These are phyloP conservation scores for Latrodectus elegans DNA, from an alignment of 2,888 invertebrate genomes.

Conservation along the genomic window DNA sequence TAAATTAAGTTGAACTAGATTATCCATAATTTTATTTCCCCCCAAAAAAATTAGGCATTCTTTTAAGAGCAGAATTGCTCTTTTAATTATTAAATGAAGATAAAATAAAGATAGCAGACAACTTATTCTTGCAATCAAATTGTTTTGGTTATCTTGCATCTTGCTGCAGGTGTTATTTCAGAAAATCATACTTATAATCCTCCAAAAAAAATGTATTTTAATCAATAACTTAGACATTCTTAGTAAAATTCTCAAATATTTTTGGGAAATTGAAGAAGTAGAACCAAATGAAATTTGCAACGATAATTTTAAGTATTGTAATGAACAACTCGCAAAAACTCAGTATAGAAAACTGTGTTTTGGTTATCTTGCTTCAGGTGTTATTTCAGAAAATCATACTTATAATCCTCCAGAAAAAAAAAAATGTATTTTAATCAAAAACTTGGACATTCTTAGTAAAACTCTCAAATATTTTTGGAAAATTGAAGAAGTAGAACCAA, in stretches of 20 bases:
- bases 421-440: too few species aligned
- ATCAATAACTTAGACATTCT: background rate
- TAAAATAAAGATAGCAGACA: background rate
- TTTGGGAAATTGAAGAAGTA: background rate
- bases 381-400: too few species aligned
- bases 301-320: background rate
- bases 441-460: too few species aligned
- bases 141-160: background rate
- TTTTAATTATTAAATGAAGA: background rate
- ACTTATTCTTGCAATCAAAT: background rate
- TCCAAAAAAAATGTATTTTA: background rate
- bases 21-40: background rate
- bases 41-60: background rate
- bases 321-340: background rate
- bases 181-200: too few species aligned
- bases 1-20: background rate
- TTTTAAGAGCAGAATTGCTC: background rate
- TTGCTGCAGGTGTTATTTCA: background rate
- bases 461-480: too few species aligned
- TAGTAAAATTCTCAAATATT: background rate
- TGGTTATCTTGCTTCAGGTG: too few species aligned
- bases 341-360: background rate
- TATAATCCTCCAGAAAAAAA: too few species aligned
- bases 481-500: too few species aligned
- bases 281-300: background rate